These are phyloP conservation scores for Pagrus major DNA, from an alignment of 2,113 vertebrate genomes.

Conservation along the genomic window DNA sequence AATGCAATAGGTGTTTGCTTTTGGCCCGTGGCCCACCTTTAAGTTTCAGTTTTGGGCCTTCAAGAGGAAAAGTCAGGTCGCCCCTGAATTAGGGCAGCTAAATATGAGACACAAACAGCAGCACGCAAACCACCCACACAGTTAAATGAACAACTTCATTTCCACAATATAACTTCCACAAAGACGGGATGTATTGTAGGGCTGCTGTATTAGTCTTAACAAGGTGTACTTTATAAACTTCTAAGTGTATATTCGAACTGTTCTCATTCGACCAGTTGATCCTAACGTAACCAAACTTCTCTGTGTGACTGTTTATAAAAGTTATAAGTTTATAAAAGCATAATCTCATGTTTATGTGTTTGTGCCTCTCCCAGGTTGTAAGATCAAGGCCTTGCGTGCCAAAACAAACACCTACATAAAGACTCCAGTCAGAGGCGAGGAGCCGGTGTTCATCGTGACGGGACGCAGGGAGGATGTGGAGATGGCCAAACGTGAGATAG, in stretches of 20 bases:
- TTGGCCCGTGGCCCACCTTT: no score
- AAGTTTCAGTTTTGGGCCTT: no score
- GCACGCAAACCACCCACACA: neutral
- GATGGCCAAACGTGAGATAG: constrained; percentile 96
- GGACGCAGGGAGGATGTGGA: constrained; percentile 96
- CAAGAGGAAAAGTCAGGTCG: no score
- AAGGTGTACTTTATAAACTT: neutral
- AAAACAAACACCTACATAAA: constrained; percentile 99
- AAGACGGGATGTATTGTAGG: neutral
- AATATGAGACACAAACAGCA: neutral
- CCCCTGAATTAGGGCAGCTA: no score
- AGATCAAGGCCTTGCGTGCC: constrained; percentile 96
- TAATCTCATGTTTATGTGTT: neutral
- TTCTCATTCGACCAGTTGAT: neutral
- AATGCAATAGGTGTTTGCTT: no score
- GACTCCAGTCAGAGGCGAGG: constrained; percentile 94
- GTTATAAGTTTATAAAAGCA: neutral
- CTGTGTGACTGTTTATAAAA: neutral
- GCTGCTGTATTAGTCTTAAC: neutral
- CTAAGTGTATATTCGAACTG: no score
- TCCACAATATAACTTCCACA: neutral
- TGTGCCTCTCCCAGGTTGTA: constrained; percentile 87
- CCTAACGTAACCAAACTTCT: neutral
- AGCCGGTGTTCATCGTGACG: constrained; percentile 95
- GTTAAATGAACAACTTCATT: neutral